Percentiles rank a stretch among this genome's conserved stretches.
phyloP scores from a whole-genome alignment of 2,888 invertebrate species.

The Monoplex corrugatus region DNA sequence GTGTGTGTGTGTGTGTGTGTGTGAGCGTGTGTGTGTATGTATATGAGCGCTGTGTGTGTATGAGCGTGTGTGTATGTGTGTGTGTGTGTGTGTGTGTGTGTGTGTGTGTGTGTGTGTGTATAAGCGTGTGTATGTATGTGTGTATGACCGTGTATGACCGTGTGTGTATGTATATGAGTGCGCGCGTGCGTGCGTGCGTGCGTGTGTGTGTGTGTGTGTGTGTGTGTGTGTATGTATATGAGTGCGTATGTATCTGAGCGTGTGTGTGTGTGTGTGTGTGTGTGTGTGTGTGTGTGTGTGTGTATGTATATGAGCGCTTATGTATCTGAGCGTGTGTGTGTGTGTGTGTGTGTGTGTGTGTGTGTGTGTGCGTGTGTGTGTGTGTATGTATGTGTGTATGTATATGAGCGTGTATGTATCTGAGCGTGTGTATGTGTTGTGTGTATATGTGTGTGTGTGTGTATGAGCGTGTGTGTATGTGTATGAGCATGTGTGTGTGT shows the following conservation, averaged over 20 bases:
- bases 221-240: not conserved
- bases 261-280: not conserved
- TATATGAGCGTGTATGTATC: not conserved
- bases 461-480: not conserved
- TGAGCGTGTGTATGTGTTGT: too few species aligned
- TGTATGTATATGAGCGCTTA: not conserved
- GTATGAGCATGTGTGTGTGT: not conserved
- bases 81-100: not conserved
- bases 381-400: slow-evolving; percentile 6
- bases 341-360: not conserved
- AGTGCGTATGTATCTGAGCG: not conserved
- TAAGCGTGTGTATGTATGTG: not conserved
- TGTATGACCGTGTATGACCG: not conserved
- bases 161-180: not conserved
- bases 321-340: not conserved
- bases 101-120: not conserved
- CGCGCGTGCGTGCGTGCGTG: not conserved
- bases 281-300: not conserved
- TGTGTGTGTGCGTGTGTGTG: not conserved
- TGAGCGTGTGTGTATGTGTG: not conserved
- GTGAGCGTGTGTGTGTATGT: too few species aligned
- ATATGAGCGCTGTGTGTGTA: not conserved
- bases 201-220: not conserved
- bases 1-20: too few species aligned
- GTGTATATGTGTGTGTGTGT: slow-evolving; percentile 10